Base-by-base conservation (phyloP, 1,140 invertebrate species). In the Archivesica marissinica region DNA sequence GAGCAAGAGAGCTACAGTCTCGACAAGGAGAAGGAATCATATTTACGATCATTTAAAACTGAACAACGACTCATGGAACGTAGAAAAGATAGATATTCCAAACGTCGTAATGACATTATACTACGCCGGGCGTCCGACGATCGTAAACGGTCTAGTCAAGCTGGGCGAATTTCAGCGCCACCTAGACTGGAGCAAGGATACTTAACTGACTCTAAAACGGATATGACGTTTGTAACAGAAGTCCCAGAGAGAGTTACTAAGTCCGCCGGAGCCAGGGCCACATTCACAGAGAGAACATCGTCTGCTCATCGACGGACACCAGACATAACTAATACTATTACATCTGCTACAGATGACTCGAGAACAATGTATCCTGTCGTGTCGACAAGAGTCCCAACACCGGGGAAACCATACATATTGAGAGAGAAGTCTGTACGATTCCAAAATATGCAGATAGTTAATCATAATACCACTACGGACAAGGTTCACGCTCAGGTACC, bases 21-120 rank as follows among this genome's bases (percentile, higher is more conserved):
- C 30, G 81, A 89, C n/a, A 78, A 70, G 25, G 86, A 90, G 78
- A 80, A 78, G 52, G 72, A 78, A 7, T 81, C 85, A n/a, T 80
- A 41, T 56, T 15, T 90, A 35, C 83, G 85, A 44, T 79, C 87
- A 59, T 87, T 76, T 38, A 75, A 82, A 20, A 72, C 82, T 0
- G 85, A 87, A 13, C 79, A 77, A 44, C 28, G 88, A 30, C 59
- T 89, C 15, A 86, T 88, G 70, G 88, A 88, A 38, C 38, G 86
- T 13, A 47, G 72, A 68, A 79, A 85, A 38, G 66, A 86, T 13
- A 52, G 52, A 17, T 82, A 74, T 38, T 56, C 54, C 0, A 82
- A 82, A 35, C 66, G 66, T 1, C 44, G 50, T 1, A 82, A 72
- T 59, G 68, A 72, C 39, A 82, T 82, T 4, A 72, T 74, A 2